Evolutionary conservation across 2,888 invertebrate species (phyloP), one percentile per base, ranked within the genome.

Genomic region (Aproaerema taeniolella): DNA sequence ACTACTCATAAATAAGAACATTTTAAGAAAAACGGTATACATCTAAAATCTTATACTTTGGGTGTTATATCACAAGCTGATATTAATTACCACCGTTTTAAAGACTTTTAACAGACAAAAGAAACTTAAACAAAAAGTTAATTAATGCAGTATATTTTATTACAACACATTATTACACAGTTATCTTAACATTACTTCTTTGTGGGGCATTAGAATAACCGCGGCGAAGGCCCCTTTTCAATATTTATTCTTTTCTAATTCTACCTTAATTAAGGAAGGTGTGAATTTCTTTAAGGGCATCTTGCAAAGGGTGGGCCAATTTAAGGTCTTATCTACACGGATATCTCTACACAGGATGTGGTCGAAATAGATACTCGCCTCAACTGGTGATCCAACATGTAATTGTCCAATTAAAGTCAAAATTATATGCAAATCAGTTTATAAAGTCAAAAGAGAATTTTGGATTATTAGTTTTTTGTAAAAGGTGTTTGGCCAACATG

Each of bases 321-420:
- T 67, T 59, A 46, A 61, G 41, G 41, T 45, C 50, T 75, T 78
- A 80, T 82, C 80, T 60, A 41, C 50, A 59, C 47, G 50, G 54
- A 70, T 76, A 81, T 81, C 79, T 77, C 54, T 54, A 69, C 54
- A 65, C 75, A 75, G 75, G 76, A 78, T 70, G 76, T 61, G 72
- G 70, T 61, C 59, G 66, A 58, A 64, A 72, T 75, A 77, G 72
- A 71, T 71, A 64, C 65, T 64, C 55, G 63, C 56, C 55, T 53
- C 54, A 50, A 60, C 53, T 58, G 50, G 47, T 60, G 73, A 71
- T 67, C 63, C 69, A 70, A 68, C 74, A 64, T 77, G 76, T 83
- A 82, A 85, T 83, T 78, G 81, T 74, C 82, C 79, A 83, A 83
- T 85, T 85, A 81, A 75, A 75, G 62, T 60, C 67, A 67, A 61